Evolutionary conservation across 2,113 vertebrate species (phyloP), one percentile per base, ranked within the genome.

Genomic region (Mormyrus lacerda): DNA sequence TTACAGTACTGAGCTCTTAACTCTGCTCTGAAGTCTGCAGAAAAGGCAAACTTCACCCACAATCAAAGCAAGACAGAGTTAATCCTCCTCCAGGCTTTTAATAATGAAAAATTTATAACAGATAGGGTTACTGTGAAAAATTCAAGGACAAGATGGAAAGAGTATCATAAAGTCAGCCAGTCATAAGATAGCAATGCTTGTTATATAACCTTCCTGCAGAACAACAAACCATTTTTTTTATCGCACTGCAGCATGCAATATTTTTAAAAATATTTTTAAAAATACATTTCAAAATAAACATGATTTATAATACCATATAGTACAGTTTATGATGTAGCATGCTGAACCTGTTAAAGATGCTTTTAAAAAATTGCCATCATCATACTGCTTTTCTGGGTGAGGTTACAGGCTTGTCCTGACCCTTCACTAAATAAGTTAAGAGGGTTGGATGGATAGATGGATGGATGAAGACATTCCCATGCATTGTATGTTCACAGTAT

Each of bases 51-150:
- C 24, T 50, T 45, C 21, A 10, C 44, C 19, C 17, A 48, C 50
- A 85, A 85, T 85, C 83, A 85, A 85, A 85, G 83, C 19, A 85
- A 85, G 83, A 85, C 83, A 85, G 45, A 85, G 44, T 11, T 85
- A 85, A 48, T 85, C 83, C 45, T 50, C 83, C 42, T 85, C 42
- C 45, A 47, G 83, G 42, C 83, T 27, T 85, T 45, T 48, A 85
- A 48, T 50, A 48, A 85, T 85, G 45, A 48, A 85, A 47, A 39
- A 85, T 85, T 85, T 48, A 50, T 47, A 50, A 85, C 10, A 50
- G 83, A 85, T 50, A 45, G 44, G 42, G 45, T 85, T 85, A 27
- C 44, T 47, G 44, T 85, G 45, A 48, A 24, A 42, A 84, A 47
- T 45, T 47, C 44, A 85, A 50, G 83, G 83, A 85, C 35, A 82